Evolutionary conservation across 2,888 invertebrate species (phyloP).

Genomic region (Antheraea yamamai): DNA sequence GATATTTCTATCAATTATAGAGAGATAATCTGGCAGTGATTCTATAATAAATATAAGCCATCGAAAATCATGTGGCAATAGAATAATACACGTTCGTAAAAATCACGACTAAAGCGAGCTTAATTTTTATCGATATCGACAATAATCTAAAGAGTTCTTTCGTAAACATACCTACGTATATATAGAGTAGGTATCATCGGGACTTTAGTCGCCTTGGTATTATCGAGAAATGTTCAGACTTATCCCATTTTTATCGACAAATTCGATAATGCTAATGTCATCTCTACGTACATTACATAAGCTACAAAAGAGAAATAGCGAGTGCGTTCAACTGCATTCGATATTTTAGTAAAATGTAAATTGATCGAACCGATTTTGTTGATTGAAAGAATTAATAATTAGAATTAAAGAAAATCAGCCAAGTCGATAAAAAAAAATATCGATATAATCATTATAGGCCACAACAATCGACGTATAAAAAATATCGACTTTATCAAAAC

Average conservation of each 20-base stretch:
- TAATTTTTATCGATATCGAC: background rate
- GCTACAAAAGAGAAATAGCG: too few species aligned
- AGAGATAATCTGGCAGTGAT: slow-evolving; percentile 5
- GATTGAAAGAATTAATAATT: too few species aligned
- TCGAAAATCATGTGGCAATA: background rate
- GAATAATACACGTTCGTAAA: background rate
- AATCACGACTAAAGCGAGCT: background rate
- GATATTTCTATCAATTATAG: background rate
- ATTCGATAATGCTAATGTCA: too few species aligned
- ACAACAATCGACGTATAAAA: background rate
- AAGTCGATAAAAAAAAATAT: background rate
- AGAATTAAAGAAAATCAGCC: background rate
- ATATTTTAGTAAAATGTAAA: too few species aligned
- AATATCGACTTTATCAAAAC: background rate
- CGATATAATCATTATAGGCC: background rate
- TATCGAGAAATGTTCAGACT: too few species aligned
- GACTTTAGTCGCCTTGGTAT: background rate
- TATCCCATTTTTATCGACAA: too few species aligned
- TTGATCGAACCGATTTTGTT: too few species aligned
- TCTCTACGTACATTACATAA: too few species aligned
- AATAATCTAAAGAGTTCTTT: background rate
- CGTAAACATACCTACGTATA: background rate
- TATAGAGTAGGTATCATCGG: background rate
- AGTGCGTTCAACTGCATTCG: too few species aligned
- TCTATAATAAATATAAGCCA: background rate